Evolutionary conservation across 2,113 vertebrate genomes (phyloP), one percentile per base, ranked within the genome.

Genomic region (Burhinus bistriatus): DNA sequence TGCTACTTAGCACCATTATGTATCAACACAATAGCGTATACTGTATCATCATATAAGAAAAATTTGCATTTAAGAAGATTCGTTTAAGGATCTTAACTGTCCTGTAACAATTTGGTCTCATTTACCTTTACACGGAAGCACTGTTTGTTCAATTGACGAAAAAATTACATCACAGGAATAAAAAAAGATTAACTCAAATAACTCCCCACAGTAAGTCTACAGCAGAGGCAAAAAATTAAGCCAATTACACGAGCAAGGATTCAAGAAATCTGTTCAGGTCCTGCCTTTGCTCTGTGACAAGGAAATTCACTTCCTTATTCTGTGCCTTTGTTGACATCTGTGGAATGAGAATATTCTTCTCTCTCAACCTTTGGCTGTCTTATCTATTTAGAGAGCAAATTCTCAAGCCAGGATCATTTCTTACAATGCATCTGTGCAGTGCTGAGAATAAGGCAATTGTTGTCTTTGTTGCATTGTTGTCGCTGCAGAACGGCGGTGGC

Each of bases 221-320:
- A 92, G 90, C 94, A 94, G 64, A 88, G 71, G 66, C 61, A 91
- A 94, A 90, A 91, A 75, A 91, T 81, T 92, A 96, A 89, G 89
- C 65, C 81, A 92, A 87, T 91, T 95, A 93, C 0, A 0, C 21
- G 83, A 87, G 86, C 73, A 61, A 45, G 12, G 93, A 95, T 61
- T 44, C 52, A 87, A 91, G 89, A 90, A 92, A 90, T 87, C 90
- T 54, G 81, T 20, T 93, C 72, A 44, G 72, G 62, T 21, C 86
- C 95, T 91, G 96, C 77, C 80, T 91, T 92, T 71, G 77, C 95
- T 88, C 88, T 59, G n/a, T 9, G 57, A 65, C 94, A 38, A 72
- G 73, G 57, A 90, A 94, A 95, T 79, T 52, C 10, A 12, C 83
- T 91, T 89, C 94, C 77, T 96, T 54, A 52, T 44, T 84, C 83